A percentile compares a stretch with the other conserved stretches of the same genome.
These are phyloP conservation scores for Zaprionus lachaisei DNA, from an alignment of 1,140 invertebrate species.

Conservation along the genomic window DNA sequence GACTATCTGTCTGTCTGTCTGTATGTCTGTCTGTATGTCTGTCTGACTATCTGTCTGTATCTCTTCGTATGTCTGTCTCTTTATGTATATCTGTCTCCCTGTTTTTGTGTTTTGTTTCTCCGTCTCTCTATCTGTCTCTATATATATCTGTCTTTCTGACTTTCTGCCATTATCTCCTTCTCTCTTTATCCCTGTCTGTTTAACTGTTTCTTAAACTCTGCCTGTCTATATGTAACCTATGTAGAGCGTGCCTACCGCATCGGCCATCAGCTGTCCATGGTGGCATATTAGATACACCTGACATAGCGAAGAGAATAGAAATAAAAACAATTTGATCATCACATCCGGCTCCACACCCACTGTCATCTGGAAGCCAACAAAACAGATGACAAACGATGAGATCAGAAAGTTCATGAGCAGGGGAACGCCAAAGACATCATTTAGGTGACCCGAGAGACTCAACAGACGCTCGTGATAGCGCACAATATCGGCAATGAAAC, in stretches of 20 bases:
- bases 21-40: too few species aligned
- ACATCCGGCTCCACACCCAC: conserved; percentile 59
- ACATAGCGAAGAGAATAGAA: conserved; percentile 53
- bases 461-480: conserved; percentile 57
- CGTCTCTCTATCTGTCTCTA: too few species aligned
- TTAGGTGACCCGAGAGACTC: conserved; percentile 38
- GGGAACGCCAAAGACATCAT: conserved; percentile 66
- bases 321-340: conserved; percentile 62
- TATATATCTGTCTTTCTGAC: too few species aligned
- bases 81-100: too few species aligned
- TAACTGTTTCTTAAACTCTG: too few species aligned
- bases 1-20: too few species aligned
- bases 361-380: conserved; percentile 76
- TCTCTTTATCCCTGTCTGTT: too few species aligned
- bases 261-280: conserved; percentile 64
- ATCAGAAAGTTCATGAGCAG: conserved; percentile 68
- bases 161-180: too few species aligned
- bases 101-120: too few species aligned
- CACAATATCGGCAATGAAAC: conserved; percentile 34
- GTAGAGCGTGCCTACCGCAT: conserved; percentile 47
- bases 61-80: too few species aligned
- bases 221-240: neutral
- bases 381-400: conserved; percentile 75
- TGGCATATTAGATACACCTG: conserved; percentile 74
- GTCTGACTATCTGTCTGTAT: too few species aligned